These are phyloP conservation scores for Ancistrus triradiatus DNA, from an alignment of 2,113 vertebrate genomes.

Conservation along the genomic window DNA sequence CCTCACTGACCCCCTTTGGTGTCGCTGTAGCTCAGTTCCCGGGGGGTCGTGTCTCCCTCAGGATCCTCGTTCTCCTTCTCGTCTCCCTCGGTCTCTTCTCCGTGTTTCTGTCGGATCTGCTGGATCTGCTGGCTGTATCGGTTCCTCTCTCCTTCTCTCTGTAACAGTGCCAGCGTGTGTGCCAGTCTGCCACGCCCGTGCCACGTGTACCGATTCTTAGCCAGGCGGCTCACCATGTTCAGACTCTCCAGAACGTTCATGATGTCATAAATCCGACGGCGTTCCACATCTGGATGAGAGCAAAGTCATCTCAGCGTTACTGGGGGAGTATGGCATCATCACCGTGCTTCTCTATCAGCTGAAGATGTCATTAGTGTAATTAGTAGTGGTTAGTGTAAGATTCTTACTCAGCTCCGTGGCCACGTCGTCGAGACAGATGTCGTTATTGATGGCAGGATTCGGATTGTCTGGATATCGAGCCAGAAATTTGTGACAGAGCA, in stretches of 20 bases:
- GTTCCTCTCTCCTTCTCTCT: conserved; percentile 78
- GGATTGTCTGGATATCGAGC: conserved; percentile 86
- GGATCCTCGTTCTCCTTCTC: conserved; percentile 67
- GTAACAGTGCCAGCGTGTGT: conserved; percentile 82
- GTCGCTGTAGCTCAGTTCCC: conserved; percentile 75
- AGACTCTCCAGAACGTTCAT: conserved; percentile 96
- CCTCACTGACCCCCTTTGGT: conserved; percentile 80
- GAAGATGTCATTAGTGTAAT: too few relatives aligned
- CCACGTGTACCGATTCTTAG: conserved; percentile 92
- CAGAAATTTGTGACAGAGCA: conserved; percentile 91
- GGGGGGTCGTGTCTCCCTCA: conserved; percentile 39
- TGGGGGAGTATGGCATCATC: too few relatives aligned
- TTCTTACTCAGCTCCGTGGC: conserved; percentile 88
- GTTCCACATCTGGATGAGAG: conserved; percentile 77
- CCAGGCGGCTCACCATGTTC: conserved; percentile 93
- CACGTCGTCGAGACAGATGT: conserved; percentile 92
- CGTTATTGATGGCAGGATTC: conserved; percentile 72
- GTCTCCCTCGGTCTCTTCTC: conserved; percentile 64
- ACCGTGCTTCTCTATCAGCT: too few relatives aligned
- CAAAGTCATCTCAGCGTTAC: neutral
- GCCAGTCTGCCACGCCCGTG: conserved; percentile 81
- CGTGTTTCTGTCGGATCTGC: conserved; percentile 77
- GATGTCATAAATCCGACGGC: conserved; percentile 92
- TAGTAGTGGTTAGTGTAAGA: neutral
- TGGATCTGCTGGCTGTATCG: conserved; percentile 82